Evolutionary conservation across 2,797 vertebrate genomes (phyloP).

Genomic region (Rousettus madagascariensis): DNA sequence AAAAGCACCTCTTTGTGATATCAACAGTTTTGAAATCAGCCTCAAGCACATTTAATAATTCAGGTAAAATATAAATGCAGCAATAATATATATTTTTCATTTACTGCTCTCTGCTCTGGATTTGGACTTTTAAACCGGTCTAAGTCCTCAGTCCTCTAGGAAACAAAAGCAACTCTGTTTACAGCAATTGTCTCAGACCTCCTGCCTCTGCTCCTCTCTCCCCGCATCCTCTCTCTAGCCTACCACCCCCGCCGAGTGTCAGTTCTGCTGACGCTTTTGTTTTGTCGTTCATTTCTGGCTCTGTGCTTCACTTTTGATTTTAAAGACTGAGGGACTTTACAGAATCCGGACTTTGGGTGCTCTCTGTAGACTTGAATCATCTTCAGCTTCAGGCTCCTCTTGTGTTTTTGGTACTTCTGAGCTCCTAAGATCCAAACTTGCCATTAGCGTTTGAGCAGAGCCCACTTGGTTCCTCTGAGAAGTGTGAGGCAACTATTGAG

Average conservation of each 20-base stretch:
- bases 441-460: not conserved
- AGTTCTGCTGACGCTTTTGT: not conserved
- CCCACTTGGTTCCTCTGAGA: not conserved
- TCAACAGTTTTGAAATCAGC: not conserved
- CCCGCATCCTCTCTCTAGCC: accelerated
- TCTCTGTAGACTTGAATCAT: not conserved
- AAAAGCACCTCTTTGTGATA: conserved; percentile 25
- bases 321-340: not conserved
- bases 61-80: conserved; percentile 47
- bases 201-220: not conserved
- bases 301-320: not conserved
- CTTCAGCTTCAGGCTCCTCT: not conserved
- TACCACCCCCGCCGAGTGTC: not conserved
- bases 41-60: conserved; percentile 59
- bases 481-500: not conserved
- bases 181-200: not conserved
- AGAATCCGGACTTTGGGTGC: not conserved
- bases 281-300: not conserved
- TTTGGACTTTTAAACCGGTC: conserved; percentile 36
- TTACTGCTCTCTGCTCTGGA: not conserved
- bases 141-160: conserved; percentile 19
- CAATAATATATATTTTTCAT: conserved; percentile 45
- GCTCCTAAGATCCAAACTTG: not conserved
- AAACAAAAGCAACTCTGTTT: conserved; percentile 29
- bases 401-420: not conserved